Evolutionary conservation across 2,113 vertebrate genomes (phyloP), one percentile per base, ranked within the genome.

Genomic region (Columba janthina): DNA sequence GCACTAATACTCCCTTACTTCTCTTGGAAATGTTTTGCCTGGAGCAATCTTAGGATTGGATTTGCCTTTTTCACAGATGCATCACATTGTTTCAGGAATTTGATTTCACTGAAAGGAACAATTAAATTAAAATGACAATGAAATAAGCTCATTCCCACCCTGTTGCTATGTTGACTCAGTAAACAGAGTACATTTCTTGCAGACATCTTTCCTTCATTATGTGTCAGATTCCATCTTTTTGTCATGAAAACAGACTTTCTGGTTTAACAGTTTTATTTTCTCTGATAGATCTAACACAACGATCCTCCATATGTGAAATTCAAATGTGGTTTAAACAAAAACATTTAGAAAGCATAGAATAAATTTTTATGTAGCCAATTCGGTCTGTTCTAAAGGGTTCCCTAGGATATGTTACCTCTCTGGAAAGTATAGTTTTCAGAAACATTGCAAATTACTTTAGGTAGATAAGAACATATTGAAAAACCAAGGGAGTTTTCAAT

Each of bases 111-210:
- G 91, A 74, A 95, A 95, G 64, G 44, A 93, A 89, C 85, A 91
- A 95, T 94, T 92, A 86, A 89, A 93, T 85, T 94, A 60, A 96
- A 97, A 96, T 95, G 50, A 93, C 81, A 83, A 54, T 95, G 79
- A 95, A 94, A 92, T 62, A 89, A 91, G 15, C 65, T 94, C 53
- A 96, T 96, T 96, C 80, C 73, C 50, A 78, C 69, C 16, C 61
- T 53, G 40, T 77, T 0, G 3, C 57, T 89, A 36, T 83, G 57
- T 82, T 18, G 32, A 80, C 29, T 94, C 75, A 75, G 70, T 82
- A 93, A 92, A 92, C 57, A 85, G 62, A 72, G 32, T 56, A 74
- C 19, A 34, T 73, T 89, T 85, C 60, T 83, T 88, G 17, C 26
- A 85, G 51, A 80, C 57, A 28, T 93, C 82, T 89, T 95, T 88